Conservation (phyloP, 1,140 invertebrate species). For the Caenorhabditis briggsae region DNA sequence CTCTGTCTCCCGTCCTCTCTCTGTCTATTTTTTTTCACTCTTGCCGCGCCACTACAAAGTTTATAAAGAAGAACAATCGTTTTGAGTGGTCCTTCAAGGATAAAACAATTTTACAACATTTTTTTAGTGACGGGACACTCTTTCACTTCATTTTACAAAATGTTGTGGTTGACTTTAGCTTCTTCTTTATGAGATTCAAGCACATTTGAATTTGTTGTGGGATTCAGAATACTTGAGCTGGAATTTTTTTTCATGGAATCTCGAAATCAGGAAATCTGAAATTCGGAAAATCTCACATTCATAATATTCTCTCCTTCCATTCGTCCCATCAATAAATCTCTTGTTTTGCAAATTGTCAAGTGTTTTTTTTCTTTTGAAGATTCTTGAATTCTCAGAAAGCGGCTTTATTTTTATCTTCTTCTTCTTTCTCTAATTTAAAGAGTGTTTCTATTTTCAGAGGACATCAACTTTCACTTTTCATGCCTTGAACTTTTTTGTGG, state of each 20-base stretch:
- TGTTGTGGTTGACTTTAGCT: too few species aligned
- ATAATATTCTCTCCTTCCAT: neutral
- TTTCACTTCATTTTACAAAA: neutral
- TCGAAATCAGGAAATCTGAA: neutral
- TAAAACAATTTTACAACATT: neutral
- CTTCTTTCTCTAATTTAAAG: neutral
- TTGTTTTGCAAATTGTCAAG: constrained; percentile 10
- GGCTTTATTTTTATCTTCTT: neutral
- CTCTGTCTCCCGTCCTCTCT: neutral
- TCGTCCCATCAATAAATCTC: constrained; percentile 41
- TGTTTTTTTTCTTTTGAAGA: neutral
- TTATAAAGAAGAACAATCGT: neutral
- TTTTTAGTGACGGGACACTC: too few species aligned
- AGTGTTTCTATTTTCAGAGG: neutral
- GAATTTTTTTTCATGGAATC: neutral
- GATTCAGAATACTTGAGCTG: neutral
- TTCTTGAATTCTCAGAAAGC: neutral
- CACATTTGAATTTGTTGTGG: too few species aligned
- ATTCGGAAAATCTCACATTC: neutral
- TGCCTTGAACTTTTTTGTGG: neutral
- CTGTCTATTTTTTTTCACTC: neutral
- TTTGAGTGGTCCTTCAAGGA: neutral
- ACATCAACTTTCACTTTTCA: neutral
- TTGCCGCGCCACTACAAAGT: neutral
- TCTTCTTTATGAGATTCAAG: too few species aligned